Conservation (phyloP, 2,113 vertebrate genomes). For the Calyptomena viridis region DNA sequence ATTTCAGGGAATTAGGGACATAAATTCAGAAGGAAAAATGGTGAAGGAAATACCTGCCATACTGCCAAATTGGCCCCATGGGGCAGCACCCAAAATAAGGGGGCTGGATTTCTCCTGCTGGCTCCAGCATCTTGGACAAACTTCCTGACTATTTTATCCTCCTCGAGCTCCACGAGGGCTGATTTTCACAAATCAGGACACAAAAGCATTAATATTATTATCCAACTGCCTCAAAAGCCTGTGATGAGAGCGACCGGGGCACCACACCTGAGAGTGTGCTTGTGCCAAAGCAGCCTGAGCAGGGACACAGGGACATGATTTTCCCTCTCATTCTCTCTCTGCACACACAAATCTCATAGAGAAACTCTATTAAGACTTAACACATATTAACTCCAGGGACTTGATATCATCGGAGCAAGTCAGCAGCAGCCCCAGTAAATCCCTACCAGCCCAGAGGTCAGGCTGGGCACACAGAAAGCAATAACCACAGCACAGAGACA, state of each 20-base stretch:
- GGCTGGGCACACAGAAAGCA: neutral
- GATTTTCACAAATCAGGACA: neutral
- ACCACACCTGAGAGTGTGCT: rapidly evolving
- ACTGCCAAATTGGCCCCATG: too few species aligned
- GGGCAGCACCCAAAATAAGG: neutral
- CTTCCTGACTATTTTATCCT: neutral
- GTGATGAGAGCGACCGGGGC: rapidly evolving
- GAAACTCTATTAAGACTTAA: neutral
- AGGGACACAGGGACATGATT: neutral
- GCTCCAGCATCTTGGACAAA: neutral
- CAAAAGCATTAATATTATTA: neutral
- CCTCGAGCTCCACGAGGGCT: neutral
- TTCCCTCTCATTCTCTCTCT: neutral
- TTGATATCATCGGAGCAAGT: rapidly evolving
- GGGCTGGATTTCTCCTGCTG: neutral
- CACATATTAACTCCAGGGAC: neutral
- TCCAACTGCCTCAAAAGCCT: neutral
- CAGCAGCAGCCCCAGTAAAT: neutral
- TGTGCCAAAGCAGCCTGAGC: rapidly evolving
- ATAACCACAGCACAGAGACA: neutral
- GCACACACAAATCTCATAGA: neutral
- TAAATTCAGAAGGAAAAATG: neutral
- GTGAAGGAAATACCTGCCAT: neutral
- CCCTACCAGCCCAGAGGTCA: neutral
- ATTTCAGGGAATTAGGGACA: neutral